These are phyloP conservation scores for Maccullochella peelii DNA, from an alignment of 2,113 vertebrate species.

Conservation along the genomic window DNA sequence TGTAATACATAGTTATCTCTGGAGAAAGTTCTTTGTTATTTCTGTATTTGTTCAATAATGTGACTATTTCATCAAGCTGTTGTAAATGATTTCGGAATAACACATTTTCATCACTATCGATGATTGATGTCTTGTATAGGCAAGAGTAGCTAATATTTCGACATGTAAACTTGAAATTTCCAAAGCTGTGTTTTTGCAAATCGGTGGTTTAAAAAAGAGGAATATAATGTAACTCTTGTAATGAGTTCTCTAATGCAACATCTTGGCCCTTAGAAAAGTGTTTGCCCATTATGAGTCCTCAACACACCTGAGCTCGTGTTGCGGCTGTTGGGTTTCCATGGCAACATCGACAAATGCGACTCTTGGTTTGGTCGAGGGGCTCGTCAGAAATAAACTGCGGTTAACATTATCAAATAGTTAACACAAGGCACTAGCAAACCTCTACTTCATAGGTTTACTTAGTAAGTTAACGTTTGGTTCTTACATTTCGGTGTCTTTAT, in stretches of 20 bases:
- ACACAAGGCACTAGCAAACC: no score
- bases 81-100: conserved; percentile 59
- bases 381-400: neutral
- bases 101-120: conserved; percentile 33
- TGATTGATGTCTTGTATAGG: conserved; percentile 21
- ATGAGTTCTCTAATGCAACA: conserved; percentile 41
- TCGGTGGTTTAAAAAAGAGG: conserved; percentile 41
- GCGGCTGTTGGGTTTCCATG: conserved; percentile 49
- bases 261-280: neutral
- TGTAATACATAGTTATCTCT: conserved; percentile 54
- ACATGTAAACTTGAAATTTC: conserved; percentile 45
- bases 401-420: neutral
- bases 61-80: conserved; percentile 52
- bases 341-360: conserved; percentile 20
- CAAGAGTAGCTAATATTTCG: neutral
- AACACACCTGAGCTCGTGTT: neutral
- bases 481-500: neutral
- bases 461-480: no score
- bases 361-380: neutral
- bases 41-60: conserved; percentile 46
- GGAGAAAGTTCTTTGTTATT: conserved; percentile 50
- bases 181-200: conserved; percentile 29
- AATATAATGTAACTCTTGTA: conserved; percentile 13
- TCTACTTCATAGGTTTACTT: neutral
- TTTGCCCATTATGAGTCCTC: neutral